Conservation (phyloP, 2,113 vertebrate species). For the Herpetotheres cachinnans region DNA sequence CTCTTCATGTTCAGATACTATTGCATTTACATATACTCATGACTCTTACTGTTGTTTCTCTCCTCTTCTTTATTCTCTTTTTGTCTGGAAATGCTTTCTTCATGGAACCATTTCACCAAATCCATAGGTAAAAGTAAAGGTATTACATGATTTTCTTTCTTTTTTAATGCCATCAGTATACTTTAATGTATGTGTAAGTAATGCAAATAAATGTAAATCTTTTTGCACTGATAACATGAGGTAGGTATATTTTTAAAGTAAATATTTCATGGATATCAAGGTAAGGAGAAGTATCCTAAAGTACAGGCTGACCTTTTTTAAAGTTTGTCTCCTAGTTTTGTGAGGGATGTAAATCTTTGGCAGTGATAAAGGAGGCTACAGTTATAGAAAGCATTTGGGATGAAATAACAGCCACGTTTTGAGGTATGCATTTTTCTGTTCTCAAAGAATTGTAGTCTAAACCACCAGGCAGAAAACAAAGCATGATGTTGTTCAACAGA, state of each 20-base stretch:
- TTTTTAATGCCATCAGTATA: constrained; percentile 65
- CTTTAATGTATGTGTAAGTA: constrained; percentile 60
- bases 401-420: constrained; percentile 28
- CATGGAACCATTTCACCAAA: constrained; percentile 98
- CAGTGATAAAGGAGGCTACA: constrained; percentile 1
- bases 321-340: not conserved
- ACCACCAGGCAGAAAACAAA: not conserved
- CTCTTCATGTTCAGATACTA: constrained; percentile 70
- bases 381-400: constrained; percentile 31
- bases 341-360: not conserved
- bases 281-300: constrained; percentile 54
- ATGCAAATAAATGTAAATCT: constrained; percentile 70
- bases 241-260: constrained; percentile 79
- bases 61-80: constrained; percentile 83
- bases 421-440: constrained; percentile 42
- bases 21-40: constrained; percentile 77
- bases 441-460: constrained; percentile 2
- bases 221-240: constrained; percentile 61
- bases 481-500: not conserved
- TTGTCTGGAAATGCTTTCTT: constrained; percentile 92
- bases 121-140: constrained; percentile 99
- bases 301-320: not conserved
- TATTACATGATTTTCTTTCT: constrained; percentile 83
- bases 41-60: constrained; percentile 88
- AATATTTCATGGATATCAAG: constrained; percentile 63